Evolutionary conservation across 2,113 vertebrate species (phyloP), one percentile per base, ranked within the genome.

Genomic region (Macrotis lagotis): DNA sequence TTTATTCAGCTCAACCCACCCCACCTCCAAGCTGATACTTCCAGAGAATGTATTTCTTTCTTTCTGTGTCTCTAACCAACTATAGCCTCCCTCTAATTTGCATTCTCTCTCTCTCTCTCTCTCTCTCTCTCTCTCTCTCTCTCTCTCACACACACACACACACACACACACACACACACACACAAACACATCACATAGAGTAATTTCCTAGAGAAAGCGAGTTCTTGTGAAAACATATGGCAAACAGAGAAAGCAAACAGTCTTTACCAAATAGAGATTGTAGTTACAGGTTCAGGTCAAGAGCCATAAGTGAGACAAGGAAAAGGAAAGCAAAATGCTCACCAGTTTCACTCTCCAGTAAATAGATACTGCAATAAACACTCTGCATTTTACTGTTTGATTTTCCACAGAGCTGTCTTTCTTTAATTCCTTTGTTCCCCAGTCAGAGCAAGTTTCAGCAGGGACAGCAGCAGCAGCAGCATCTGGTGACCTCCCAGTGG

Each of bases 401-500:
- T 83, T 83, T 83, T 66, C 31, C 59, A 66, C 31, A 59, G 52
- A 53, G 52, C 25, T 26, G 52, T 9, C 52, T 53, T 53, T 53
- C 9, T 31, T 26, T 26, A 11, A 10, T 59, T 25, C 53, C 53
- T 59, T 59, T 25, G 8, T 59, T n/a, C n/a, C 53, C 55, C 28
- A 66, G 31, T 0, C 28, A 37, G 31, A 66, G 31, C 55, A 37
- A 66, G 59, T 83, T 83, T 83, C 66, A 83, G 5, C 66, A 83
- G 66, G 66, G 19, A 83, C n/a, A 83, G 66, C 66, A 83, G 66
- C 66, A 83, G 19, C 66, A 83, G 66, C 66, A 83, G 19, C 66
- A 83, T 83, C 66, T 83, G 66, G 66, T 83, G 66, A n/a, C 66
- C n/a, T 83, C 66, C n/a, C n/a, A 83, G 66, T 83, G 66, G 66